Percentiles rank a stretch among this genome's conserved stretches.
phyloP scores from a whole-genome alignment of 2,888 invertebrate species.

The Drosophila sordidapex region DNA sequence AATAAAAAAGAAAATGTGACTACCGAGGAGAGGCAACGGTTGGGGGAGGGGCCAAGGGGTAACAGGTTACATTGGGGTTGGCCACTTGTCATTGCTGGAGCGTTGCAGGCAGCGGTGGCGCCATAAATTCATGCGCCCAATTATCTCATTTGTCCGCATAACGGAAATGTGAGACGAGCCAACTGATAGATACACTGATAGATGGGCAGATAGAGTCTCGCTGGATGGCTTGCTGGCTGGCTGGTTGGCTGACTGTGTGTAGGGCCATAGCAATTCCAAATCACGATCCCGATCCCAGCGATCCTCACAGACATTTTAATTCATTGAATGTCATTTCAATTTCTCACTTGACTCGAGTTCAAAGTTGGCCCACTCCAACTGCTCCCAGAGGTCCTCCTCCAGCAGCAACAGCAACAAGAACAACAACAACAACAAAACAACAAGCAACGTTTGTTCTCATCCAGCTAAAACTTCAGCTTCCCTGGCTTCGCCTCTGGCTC shows the following conservation, averaged over 20 bases:
- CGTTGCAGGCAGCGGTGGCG: constrained; percentile 29
- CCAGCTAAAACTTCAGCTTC: constrained; percentile 5
- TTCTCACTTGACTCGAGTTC: constrained; percentile 47
- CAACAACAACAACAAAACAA: constrained; percentile 43
- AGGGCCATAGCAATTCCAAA: not conserved
- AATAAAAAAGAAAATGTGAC: constrained; percentile 8
- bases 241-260: not conserved
- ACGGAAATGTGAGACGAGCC: constrained; percentile 66
- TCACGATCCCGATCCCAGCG: constrained; percentile 9
- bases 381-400: not conserved
- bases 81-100: constrained; percentile 64
- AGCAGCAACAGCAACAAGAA: constrained; percentile 16
- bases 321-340: constrained; percentile 65
- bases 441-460: constrained; percentile 49
- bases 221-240: not conserved
- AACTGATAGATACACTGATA: constrained; percentile 29
- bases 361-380: constrained; percentile 23
- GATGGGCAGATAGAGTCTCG: not conserved
- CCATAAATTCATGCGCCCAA: constrained; percentile 80
- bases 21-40: not conserved
- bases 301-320: constrained; percentile 72
- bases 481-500: not conserved
- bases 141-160: constrained; percentile 82
- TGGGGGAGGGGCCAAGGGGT: not conserved
- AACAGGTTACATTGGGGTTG: constrained; percentile 26